Evolutionary conservation across 2,797 vertebrate species (phyloP), one percentile per base, ranked within the genome.

Genomic region (Pseudocheirus occidentalis): DNA sequence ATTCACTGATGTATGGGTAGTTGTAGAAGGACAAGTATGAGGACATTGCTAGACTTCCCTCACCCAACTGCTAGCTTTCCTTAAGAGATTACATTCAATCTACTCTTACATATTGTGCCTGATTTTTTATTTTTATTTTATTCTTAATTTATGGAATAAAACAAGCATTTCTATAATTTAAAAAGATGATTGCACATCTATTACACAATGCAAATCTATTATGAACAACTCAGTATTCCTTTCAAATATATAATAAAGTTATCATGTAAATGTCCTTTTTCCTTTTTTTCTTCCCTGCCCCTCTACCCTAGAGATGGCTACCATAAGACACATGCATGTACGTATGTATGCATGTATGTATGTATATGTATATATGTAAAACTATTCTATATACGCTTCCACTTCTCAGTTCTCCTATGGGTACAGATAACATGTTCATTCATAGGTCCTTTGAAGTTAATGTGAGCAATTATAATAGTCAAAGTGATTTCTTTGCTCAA

Each of bases 201-300:
- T n/a, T n/a, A n/a, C n/a, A n/a, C n/a, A n/a, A n/a, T n/a, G n/a
- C 14, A 66, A 18, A 66, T 66, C 34, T n/a, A n/a, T 66, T 66
- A 18, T 66, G 62, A 18, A 66, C 34, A 66, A n/a, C 5, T 66
- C 29, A 5, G 34, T 14, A 12, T 9, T 0, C 1, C 5, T 7
- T 5, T 5, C 24, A 24, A 34, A 27, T 1, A 1, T 13, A 52
- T 34, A 21, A 0, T 27, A 0, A 34, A 7, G 0, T n/a, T 66
- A 66, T 66, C 5, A n/a, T 66, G 62, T n/a, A 66, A 18, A 66
- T 73, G 40, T 40, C 14, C 21, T 40, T 73, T 40, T 40, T 16
- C 0, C 0, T 10, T 18, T 50, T 24, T 40, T 50, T 46, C 4
- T 13, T 50, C 46, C 1, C 27, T 16, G 4, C 3, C 10, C 6